Conservation (phyloP, 2,113 vertebrate species). For the Burhinus oedicnemus region DNA sequence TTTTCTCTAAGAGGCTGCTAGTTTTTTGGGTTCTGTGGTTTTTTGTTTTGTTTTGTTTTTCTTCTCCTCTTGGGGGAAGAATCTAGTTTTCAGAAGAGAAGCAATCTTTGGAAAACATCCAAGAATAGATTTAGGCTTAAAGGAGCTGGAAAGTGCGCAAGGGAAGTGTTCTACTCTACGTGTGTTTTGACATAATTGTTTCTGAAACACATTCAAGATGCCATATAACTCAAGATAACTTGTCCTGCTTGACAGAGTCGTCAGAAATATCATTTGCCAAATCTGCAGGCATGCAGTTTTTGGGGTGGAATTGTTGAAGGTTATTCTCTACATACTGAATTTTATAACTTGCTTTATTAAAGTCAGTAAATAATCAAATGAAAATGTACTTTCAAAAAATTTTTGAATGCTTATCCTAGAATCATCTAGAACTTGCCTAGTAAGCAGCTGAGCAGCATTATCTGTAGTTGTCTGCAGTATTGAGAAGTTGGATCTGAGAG, state of each 20-base stretch:
- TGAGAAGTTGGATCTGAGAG: not conserved
- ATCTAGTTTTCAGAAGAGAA: not conserved
- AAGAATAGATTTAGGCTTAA: not conserved
- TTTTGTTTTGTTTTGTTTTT: not conserved
- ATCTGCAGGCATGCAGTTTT: not conserved
- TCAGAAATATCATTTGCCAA: not conserved
- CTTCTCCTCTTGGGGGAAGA: not conserved
- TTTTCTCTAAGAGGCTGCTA: not conserved
- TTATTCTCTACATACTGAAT: not conserved
- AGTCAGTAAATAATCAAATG: not conserved
- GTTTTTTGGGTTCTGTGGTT: not conserved
- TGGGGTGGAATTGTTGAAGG: not conserved
- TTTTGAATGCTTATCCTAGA: not conserved
- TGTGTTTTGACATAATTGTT: not conserved
- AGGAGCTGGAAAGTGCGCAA: not conserved
- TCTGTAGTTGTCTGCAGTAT: not conserved
- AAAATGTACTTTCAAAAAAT: not conserved
- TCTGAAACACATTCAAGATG: constrained; percentile 15
- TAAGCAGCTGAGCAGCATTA: not conserved
- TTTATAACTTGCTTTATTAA: not conserved
- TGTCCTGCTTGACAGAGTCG: not conserved
- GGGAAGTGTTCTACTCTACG: not conserved
- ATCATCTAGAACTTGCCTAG: not conserved
- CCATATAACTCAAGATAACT: not conserved
- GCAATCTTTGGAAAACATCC: not conserved